Evolutionary conservation across 2,888 invertebrate genomes (phyloP).

Genomic region (Deilephila porcellus): DNA sequence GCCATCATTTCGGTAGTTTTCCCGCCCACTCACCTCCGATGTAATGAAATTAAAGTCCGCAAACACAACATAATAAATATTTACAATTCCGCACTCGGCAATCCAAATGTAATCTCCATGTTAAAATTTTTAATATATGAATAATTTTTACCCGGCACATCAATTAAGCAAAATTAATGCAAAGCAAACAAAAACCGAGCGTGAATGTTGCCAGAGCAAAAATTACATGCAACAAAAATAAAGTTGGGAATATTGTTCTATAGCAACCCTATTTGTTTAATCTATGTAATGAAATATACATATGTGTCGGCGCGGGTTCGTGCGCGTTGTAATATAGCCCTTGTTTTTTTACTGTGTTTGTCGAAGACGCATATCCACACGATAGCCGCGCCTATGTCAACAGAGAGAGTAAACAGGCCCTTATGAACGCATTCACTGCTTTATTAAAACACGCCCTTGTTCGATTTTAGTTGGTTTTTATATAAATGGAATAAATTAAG

Average conservation of each 20-base stretch:
- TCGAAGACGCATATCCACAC: constrained; percentile 81
- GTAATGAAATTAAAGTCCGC: background rate
- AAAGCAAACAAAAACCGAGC: constrained; percentile 40
- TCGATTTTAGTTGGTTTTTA: constrained; percentile 60
- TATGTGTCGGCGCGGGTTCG: constrained; percentile 31
- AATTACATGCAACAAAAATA: constrained; percentile 65
- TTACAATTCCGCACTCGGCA: background rate
- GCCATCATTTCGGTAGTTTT: constrained; percentile 6
- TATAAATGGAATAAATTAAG: constrained; percentile 52
- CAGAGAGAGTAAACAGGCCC: constrained; percentile 77
- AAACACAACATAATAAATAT: constrained; percentile 11
- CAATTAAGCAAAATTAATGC: constrained; percentile 47
- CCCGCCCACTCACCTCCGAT: constrained; percentile 2
- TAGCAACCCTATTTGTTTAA: constrained; percentile 54
- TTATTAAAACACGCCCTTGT: constrained; percentile 69
- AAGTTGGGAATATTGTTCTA: constrained; percentile 51
- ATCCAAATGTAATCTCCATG: constrained; percentile 10
- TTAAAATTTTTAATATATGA: constrained; percentile 7
- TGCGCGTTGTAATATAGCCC: constrained; percentile 55
- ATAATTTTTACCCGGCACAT: constrained; percentile 39
- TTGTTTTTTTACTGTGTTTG: constrained; percentile 83
- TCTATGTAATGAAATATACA: constrained; percentile 53
- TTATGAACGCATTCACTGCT: constrained; percentile 72
- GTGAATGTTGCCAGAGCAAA: constrained; percentile 54
- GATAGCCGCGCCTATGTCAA: constrained; percentile 72